These are phyloP conservation scores for Drosophila lutescens DNA, from an alignment of 2,888 invertebrate species.

Conservation along the genomic window DNA sequence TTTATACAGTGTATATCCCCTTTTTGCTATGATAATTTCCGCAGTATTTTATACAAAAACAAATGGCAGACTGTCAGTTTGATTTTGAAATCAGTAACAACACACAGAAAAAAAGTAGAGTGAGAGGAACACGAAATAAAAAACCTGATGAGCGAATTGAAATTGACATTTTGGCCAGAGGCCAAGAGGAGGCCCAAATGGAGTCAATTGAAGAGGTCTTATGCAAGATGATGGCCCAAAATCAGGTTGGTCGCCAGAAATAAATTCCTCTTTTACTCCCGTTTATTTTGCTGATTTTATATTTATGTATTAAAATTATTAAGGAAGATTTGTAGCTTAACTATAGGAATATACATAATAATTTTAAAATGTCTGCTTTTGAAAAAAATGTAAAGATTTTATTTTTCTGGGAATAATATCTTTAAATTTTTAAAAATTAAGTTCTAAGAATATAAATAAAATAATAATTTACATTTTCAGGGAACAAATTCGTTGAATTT, in stretches of 20 bases:
- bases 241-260: constrained; percentile 5
- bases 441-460: too few species aligned
- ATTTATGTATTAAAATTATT: too few species aligned
- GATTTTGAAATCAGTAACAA: constrained; percentile 59
- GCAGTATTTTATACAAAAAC: constrained; percentile 65
- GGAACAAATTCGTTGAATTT: too few species aligned
- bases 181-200: constrained; percentile 65
- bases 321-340: too few species aligned
- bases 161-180: constrained; percentile 83
- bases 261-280: neutral
- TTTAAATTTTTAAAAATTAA: too few species aligned
- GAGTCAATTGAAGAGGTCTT: constrained; percentile 18
- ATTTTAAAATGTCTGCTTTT: too few species aligned
- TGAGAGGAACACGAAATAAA: neutral
- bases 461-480: too few species aligned
- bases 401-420: too few species aligned
- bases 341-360: too few species aligned
- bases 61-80: constrained; percentile 64
- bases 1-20: constrained; percentile 11
- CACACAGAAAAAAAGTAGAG: neutral
- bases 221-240: constrained; percentile 19
- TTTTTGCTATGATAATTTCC: constrained; percentile 75
- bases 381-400: too few species aligned
- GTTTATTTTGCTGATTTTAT: neutral
- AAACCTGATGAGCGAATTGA: constrained; percentile 74